A percentile compares a stretch with the other conserved stretches of the same genome.
These are phyloP conservation scores for Alligator mississippiensis DNA, from an alignment of 2,113 vertebrate genomes.

Conservation along the genomic window DNA sequence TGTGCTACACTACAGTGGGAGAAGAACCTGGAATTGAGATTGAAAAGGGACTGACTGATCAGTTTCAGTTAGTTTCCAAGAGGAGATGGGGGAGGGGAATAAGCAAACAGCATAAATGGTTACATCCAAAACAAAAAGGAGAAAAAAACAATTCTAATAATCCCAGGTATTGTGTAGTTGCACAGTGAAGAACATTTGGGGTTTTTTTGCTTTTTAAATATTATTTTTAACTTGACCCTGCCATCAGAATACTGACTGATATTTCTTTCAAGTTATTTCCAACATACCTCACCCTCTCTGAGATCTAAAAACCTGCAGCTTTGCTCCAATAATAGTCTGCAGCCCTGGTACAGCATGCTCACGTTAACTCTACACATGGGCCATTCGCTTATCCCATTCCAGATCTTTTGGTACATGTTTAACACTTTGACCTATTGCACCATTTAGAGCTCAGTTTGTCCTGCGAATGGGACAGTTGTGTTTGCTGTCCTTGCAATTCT, in stretches of 20 bases:
- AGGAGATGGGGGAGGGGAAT: neutral
- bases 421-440: conserved; percentile 57
- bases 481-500: conserved; percentile 72
- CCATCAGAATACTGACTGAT: neutral
- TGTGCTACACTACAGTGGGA: too few relatives aligned
- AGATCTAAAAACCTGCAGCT: conserved; percentile 35
- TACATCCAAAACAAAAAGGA: neutral
- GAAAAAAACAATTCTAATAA: neutral
- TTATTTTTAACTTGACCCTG: neutral
- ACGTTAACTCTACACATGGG: neutral
- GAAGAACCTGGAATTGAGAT: too few relatives aligned
- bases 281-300: neutral
- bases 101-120: neutral
- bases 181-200: neutral
- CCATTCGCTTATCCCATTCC: neutral
- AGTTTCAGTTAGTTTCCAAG: neutral
- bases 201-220: neutral
- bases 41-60: neutral
- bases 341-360: conserved; percentile 54
- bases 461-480: conserved; percentile 53
- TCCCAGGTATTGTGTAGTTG: neutral
- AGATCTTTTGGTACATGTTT: conserved; percentile 5
- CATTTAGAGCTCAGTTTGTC: conserved; percentile 52
- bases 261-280: neutral
- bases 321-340: conserved; percentile 23